Percentiles rank a stretch among this genome's conserved stretches.
phyloP scores from a whole-genome alignment of 2,888 invertebrate genomes.

The Pyrocoelia pectoralis region DNA sequence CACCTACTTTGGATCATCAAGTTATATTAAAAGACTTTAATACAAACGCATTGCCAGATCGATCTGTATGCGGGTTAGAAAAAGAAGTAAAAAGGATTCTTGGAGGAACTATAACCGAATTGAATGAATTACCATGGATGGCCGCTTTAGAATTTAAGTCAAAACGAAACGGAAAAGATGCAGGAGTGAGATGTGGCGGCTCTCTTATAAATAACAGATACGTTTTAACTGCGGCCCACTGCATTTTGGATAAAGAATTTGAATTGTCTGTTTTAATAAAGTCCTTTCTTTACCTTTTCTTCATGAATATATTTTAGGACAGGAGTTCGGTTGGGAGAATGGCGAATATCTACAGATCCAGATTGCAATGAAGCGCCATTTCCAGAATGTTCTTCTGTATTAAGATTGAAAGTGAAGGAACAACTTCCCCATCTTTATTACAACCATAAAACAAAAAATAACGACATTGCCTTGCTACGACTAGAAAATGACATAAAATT shows the following conservation, averaged over 20 bases:
- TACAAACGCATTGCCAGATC: constrained; percentile 16
- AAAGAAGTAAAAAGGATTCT: constrained; percentile 20
- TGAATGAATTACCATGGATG: constrained; percentile 61
- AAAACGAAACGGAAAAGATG: constrained; percentile 7
- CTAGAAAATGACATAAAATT: background rate
- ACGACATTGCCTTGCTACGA: constrained; percentile 14
- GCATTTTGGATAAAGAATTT: constrained; percentile 36
- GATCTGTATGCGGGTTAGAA: constrained; percentile 21
- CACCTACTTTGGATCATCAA: background rate
- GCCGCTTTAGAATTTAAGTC: constrained; percentile 56
- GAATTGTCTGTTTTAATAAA: constrained; percentile 17
- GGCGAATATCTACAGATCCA: constrained; percentile 10
- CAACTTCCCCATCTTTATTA: constrained; percentile 3
- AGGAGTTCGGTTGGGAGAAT: constrained; percentile 8
- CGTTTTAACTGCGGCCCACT: constrained; percentile 60
- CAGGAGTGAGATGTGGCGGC: constrained; percentile 54
- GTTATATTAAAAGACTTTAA: constrained; percentile 8
- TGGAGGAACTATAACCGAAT: constrained; percentile 49
- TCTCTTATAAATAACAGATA: constrained; percentile 59
- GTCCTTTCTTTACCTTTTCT: no score
- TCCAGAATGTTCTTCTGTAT: background rate
- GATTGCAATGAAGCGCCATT: background rate
- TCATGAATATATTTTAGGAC: no score
- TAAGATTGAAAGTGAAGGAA: background rate
- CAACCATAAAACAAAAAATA: background rate